These are phyloP conservation scores for Lacerta agilis DNA, from an alignment of 2,797 vertebrate species.

Conservation along the genomic window DNA sequence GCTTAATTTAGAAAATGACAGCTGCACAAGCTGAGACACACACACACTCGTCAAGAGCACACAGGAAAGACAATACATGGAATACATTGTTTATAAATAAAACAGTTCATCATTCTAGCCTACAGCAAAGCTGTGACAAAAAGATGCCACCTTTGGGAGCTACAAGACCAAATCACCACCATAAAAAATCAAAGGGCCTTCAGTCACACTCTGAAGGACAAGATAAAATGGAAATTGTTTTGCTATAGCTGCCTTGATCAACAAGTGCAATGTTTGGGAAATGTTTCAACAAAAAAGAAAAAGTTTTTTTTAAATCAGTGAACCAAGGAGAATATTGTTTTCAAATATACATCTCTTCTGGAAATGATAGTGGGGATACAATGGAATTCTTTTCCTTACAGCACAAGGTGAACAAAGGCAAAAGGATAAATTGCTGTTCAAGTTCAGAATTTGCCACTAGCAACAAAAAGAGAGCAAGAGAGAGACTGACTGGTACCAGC, in stretches of 20 bases:
- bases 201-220: conserved; percentile 19
- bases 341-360: conserved; percentile 20
- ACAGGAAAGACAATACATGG: not conserved
- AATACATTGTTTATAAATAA: conserved; percentile 37
- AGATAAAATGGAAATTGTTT: conserved; percentile 22
- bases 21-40: conserved; percentile 33
- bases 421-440: conserved; percentile 62
- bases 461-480: conserved; percentile 43
- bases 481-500: conserved; percentile 68
- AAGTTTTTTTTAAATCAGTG: not conserved
- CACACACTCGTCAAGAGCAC: conserved; percentile 28
- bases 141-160: not conserved
- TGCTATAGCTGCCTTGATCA: conserved; percentile 48
- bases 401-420: conserved; percentile 60
- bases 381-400: conserved; percentile 32
- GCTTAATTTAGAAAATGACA: conserved; percentile 40
- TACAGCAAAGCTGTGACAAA: not conserved
- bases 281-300: not conserved
- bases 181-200: conserved; percentile 6
- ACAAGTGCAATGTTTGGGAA: conserved; percentile 19
- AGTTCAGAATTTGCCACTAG: conserved; percentile 50
- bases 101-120: conserved; percentile 54
- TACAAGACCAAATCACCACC: conserved; percentile 10
- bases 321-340: not conserved
- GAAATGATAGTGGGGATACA: conserved; percentile 36